phyloP scores from a whole-genome alignment of 2,797 vertebrate species.

The Myotis vivesi region DNA sequence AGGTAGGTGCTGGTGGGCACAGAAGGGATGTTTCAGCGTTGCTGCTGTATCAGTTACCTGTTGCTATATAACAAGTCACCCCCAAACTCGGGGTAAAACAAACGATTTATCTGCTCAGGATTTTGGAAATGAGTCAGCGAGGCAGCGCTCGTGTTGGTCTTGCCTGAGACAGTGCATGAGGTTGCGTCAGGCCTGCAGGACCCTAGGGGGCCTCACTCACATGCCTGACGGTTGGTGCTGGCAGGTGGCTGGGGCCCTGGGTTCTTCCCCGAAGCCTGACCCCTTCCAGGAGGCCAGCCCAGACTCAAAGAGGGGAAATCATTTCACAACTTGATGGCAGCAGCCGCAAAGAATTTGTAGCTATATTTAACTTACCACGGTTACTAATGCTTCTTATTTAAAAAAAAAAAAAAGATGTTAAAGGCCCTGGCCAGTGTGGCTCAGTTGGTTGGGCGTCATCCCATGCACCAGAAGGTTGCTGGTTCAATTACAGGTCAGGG shows the following conservation, averaged over 20 bases:
- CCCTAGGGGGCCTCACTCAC: fast-evolving
- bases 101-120: not conserved
- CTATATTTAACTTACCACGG: not conserved
- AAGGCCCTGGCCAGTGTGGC: not conserved
- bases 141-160: not conserved
- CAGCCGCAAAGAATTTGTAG: not conserved
- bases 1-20: slow-evolving; percentile 84
- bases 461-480: not conserved
- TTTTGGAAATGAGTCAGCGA: not conserved
- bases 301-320: fast-evolving
- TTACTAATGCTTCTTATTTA: not conserved
- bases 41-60: not conserved
- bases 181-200: not conserved
- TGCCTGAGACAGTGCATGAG: not conserved
- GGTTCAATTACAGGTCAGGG: not conserved
- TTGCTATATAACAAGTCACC: not conserved
- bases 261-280: not conserved
- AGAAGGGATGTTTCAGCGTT: not conserved
- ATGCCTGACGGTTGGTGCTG: fast-evolving
- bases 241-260: not conserved
- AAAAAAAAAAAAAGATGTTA: not conserved
- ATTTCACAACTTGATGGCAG: too few species aligned
- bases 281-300: not conserved
- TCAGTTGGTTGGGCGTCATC: not conserved
- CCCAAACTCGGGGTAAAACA: not conserved